Base-by-base conservation (phyloP, 2,888 invertebrate genomes). In the Tetrapedia diversipes region DNA sequence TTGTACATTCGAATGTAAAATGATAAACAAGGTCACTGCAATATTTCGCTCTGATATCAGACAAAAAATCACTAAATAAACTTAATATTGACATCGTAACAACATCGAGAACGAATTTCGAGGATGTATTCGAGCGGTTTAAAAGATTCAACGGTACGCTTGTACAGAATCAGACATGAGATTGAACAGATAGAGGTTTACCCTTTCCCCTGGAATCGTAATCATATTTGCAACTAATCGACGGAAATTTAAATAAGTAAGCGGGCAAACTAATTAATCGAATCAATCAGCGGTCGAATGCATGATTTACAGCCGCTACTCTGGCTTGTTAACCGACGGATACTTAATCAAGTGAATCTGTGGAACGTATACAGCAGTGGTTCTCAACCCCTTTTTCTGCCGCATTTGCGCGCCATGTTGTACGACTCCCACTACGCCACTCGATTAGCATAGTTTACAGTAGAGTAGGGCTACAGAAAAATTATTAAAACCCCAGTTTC, bases 181-280 rank as follows among this genome's bases (percentile, higher is more conserved):
- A 53, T 64, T 29, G 64, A 22, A 29, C 27, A 27, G 29, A 39
- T 45, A n/a, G 2, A 0, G 7, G 22, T 7, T 47, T 27, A 7
- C 37, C 53, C 43, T 53, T 53, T 53, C 64, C 39, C 10, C 2
- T 4, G 39, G 3, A 4, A n/a, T n/a, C 10, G 45, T 45, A 61
- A 69, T 53, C 41, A 37, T n/a, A 19, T 59, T 67, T 43, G n/a
- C 4, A n/a, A 41, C 43, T 65, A 47, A 64, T 49, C 47, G 22
- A 24, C 32, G 14, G 14, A 39, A 54, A 54, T 54, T 64, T 68
- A 51, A 60, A 60, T 60, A 60, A 60, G 43, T 54, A 66, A 68
- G n/a, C 56, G 32, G 56, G 43, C 32, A 24, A 34, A 32, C 32
- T 51, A 61, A 57, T 57, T 57, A 51, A 39, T 32, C 32, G 34